Evolutionary conservation across 2,888 invertebrate species (phyloP).

Genomic region (Kryphioiulus occultus): DNA sequence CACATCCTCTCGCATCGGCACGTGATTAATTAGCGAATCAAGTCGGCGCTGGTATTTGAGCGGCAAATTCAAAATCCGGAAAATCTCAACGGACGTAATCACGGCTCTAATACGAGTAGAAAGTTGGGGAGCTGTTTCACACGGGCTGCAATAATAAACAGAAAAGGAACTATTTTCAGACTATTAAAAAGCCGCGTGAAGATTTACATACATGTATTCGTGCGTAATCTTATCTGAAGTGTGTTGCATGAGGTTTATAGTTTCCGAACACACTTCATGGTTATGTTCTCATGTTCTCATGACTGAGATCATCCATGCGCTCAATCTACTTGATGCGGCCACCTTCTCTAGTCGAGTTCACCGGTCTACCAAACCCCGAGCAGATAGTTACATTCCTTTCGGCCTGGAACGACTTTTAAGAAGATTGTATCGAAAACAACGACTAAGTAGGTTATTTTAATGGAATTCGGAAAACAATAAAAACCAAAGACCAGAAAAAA

Average conservation of each 20-base stretch:
- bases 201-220: no score
- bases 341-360: background rate
- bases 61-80: no score
- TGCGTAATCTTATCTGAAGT: no score
- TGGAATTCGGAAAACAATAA: slow-evolving; percentile 32
- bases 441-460: slow-evolving; percentile 15
- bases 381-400: background rate
- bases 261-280: background rate
- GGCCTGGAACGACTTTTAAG: background rate
- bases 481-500: slow-evolving; percentile 10
- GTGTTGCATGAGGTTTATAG: background rate
- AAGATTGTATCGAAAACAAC: slow-evolving; percentile 11
- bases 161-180: no score
- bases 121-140: no score
- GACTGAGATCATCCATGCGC: background rate
- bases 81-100: no score
- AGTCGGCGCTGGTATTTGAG: no score
- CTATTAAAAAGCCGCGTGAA: no score
- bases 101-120: no score
- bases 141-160: no score
- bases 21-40: no score
- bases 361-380: background rate
- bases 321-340: background rate
- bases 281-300: background rate
- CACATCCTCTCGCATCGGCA: no score